Conservation (phyloP, 2,888 invertebrate genomes). For the Cheilosia vernalis region DNA sequence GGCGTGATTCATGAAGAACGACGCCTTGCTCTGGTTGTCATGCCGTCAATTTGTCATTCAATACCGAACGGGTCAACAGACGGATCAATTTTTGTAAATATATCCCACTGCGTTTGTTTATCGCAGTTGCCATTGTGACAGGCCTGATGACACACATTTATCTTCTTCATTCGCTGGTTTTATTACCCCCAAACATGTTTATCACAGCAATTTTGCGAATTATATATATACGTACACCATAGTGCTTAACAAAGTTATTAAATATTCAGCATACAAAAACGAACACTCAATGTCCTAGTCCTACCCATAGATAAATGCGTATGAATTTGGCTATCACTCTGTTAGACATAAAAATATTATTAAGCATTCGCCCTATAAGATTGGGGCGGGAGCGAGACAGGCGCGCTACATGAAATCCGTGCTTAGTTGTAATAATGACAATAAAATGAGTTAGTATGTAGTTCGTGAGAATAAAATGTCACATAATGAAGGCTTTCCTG, state of each 20-base stretch:
- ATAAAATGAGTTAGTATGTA: neutral
- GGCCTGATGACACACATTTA: slow-evolving; percentile 15
- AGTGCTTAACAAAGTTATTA: slow-evolving; percentile 36
- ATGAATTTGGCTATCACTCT: neutral
- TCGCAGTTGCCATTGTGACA: slow-evolving; percentile 30
- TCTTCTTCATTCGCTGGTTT: slow-evolving; percentile 15
- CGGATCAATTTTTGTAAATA: slow-evolving; percentile 6
- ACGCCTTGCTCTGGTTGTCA: slow-evolving; percentile 6
- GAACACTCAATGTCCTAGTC: neutral
- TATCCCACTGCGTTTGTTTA: slow-evolving; percentile 9
- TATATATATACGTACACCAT: neutral
- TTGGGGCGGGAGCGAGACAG: neutral
- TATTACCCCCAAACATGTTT: slow-evolving; percentile 24
- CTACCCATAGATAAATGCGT: slow-evolving; percentile 1
- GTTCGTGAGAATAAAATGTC: no score
- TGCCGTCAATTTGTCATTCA: neutral
- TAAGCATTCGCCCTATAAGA: neutral
- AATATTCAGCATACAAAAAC: slow-evolving; percentile 7
- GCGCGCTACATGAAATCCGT: slow-evolving; percentile 22
- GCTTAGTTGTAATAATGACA: slow-evolving; percentile 15
- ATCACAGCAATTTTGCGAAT: neutral
- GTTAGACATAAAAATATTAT: slow-evolving; percentile 3
- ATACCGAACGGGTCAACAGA: neutral
- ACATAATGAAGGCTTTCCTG: no score
- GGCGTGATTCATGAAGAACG: slow-evolving; percentile 7